Conservation (phyloP, 2,113 vertebrate species). For the Alces alces region DNA sequence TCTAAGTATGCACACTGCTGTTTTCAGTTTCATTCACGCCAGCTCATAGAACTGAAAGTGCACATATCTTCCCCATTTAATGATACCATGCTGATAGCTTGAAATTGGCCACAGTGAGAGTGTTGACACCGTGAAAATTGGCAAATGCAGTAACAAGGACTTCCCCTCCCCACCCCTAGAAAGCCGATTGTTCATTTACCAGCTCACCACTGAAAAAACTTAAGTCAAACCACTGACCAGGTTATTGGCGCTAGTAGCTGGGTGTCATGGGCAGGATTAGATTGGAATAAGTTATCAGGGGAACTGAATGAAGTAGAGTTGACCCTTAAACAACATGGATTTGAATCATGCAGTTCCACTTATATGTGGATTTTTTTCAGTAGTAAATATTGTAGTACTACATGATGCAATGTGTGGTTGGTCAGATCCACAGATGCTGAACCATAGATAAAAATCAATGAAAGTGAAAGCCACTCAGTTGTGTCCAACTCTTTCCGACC, state of each 20-base stretch:
- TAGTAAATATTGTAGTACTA: background rate
- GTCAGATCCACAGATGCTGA: background rate
- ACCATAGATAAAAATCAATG: background rate
- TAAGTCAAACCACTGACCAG: background rate
- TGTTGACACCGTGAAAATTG: constrained; percentile 6
- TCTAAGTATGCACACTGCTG: constrained; percentile 86
- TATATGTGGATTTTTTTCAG: background rate
- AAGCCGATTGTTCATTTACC: background rate
- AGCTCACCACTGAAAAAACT: background rate
- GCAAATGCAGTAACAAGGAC: background rate
- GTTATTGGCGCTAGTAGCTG: background rate
- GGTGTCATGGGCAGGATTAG: background rate
- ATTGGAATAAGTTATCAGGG: background rate
- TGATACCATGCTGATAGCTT: background rate
- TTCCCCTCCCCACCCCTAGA: background rate
- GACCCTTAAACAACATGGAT: background rate
- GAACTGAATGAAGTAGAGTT: background rate
- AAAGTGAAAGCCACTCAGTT: background rate
- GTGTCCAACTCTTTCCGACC: background rate
- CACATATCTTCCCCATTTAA: background rate
- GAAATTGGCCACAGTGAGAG: background rate
- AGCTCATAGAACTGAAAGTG: background rate
- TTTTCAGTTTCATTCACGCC: background rate
- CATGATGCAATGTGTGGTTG: background rate
- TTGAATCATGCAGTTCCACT: background rate